Evolutionary conservation across 2,888 invertebrate genomes (phyloP).

Genomic region (Stenoptilia bipunctidactyla): DNA sequence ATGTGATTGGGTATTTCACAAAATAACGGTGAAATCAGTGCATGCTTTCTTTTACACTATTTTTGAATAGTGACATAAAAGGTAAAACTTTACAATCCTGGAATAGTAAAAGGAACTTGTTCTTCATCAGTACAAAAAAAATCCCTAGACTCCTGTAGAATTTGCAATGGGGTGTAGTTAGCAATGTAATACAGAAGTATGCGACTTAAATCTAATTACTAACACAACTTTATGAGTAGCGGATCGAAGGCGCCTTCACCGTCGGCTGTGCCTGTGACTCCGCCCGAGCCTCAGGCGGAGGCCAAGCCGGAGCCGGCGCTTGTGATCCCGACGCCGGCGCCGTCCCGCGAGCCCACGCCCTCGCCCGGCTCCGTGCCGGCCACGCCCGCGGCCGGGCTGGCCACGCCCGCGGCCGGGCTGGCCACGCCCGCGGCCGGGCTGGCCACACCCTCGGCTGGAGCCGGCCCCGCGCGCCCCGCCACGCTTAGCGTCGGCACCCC

Average conservation of each 20-base stretch:
- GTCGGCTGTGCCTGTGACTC: slow-evolving; percentile 5
- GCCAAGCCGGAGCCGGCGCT: slow-evolving; percentile 13
- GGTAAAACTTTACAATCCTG: too few relatives aligned
- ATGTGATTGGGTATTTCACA: too few relatives aligned
- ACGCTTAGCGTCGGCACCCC: slow-evolving; percentile 19
- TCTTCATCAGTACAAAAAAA: too few relatives aligned
- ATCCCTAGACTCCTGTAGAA: too few relatives aligned
- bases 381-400: slow-evolving; percentile 10
- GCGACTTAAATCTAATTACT: too few relatives aligned
- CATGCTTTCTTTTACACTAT: too few relatives aligned
- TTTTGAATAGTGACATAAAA: too few relatives aligned
- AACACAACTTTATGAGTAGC: neutral
- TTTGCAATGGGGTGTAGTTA: too few relatives aligned
- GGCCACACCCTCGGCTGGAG: slow-evolving; percentile 6
- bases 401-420: slow-evolving; percentile 10
- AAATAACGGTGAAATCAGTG: too few relatives aligned
- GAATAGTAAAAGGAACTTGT: too few relatives aligned
- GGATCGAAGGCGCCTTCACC: neutral
- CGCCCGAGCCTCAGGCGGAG: slow-evolving; percentile 4
- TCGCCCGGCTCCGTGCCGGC: slow-evolving; percentile 5
- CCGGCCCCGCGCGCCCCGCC: slow-evolving; percentile 10
- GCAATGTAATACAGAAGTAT: too few relatives aligned
- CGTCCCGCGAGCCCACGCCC: slow-evolving; percentile 2
- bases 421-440: slow-evolving; percentile 2
- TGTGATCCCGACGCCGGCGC: neutral